Percentiles rank a stretch among this genome's conserved stretches.
phyloP scores from a whole-genome alignment of 2,888 invertebrate species.

The Luperina nickerlii region DNA sequence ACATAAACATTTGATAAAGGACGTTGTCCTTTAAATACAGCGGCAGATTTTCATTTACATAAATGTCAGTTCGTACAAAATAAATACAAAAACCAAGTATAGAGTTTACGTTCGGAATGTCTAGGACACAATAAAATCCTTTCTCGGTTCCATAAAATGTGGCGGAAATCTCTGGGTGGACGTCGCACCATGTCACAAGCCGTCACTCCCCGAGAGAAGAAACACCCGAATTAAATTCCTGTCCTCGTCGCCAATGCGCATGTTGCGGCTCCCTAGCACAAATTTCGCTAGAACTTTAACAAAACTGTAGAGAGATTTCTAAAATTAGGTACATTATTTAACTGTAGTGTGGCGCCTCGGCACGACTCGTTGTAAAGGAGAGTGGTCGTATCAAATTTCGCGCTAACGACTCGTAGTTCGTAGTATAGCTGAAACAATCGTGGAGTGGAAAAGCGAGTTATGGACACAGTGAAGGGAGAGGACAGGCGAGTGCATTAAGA shows the following conservation, averaged over 20 bases:
- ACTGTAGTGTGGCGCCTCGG: slow-evolving; percentile 63
- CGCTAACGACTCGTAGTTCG: slow-evolving; percentile 71
- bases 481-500: slow-evolving; percentile 88
- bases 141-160: slow-evolving; percentile 77
- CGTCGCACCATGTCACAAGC: slow-evolving; percentile 82
- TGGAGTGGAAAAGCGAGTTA: slow-evolving; percentile 83
- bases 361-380: slow-evolving; percentile 50
- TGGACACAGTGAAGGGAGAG: slow-evolving; percentile 79
- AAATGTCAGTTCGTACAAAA: slow-evolving; percentile 20
- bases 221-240: slow-evolving; percentile 88
- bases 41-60: slow-evolving; percentile 3
- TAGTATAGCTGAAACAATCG: slow-evolving; percentile 80
- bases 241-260: slow-evolving; percentile 75
- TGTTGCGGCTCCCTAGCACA: slow-evolving; percentile 71
- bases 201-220: slow-evolving; percentile 81
- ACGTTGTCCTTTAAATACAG: not conserved
- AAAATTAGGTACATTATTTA: slow-evolving; percentile 76
- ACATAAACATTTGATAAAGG: not conserved
- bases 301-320: slow-evolving; percentile 75
- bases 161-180: slow-evolving; percentile 78
- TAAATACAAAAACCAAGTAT: slow-evolving; percentile 44
- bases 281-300: slow-evolving; percentile 76
- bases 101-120: slow-evolving; percentile 63
- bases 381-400: slow-evolving; percentile 73
- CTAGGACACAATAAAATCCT: slow-evolving; percentile 75